These are phyloP conservation scores for Lordiphosa mommai DNA, from an alignment of 1,140 invertebrate genomes.

Conservation along the genomic window DNA sequence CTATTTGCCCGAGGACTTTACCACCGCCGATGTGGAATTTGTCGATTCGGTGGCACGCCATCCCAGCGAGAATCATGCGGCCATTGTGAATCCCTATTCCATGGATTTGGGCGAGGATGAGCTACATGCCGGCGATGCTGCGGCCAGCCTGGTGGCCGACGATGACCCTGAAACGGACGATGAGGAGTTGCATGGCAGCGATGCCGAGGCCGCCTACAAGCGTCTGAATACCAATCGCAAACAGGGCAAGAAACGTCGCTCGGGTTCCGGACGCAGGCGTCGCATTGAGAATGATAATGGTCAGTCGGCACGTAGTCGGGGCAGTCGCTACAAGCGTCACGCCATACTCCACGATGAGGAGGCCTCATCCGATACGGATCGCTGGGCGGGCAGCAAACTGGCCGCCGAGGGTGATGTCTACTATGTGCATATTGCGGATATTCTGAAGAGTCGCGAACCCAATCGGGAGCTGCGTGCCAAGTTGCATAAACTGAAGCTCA, in stretches of 20 bases:
- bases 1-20: constrained; percentile 77
- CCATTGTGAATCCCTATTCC: constrained; percentile 72
- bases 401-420: constrained; percentile 74
- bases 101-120: constrained; percentile 63
- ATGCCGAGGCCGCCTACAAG: constrained; percentile 38
- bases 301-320: constrained; percentile 59
- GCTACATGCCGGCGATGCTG: constrained; percentile 53
- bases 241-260: constrained; percentile 64
- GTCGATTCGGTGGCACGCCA: constrained; percentile 61
- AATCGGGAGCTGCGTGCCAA: constrained; percentile 62
- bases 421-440: constrained; percentile 73
- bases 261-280: constrained; percentile 58
- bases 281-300: constrained; percentile 76
- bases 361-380: constrained; percentile 63
- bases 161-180: constrained; percentile 39
- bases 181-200: constrained; percentile 39
- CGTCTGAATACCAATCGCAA: constrained; percentile 60
- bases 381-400: constrained; percentile 66
- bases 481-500: constrained; percentile 56
- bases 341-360: constrained; percentile 67
- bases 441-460: constrained; percentile 63
- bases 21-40: constrained; percentile 76
- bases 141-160: constrained; percentile 55
- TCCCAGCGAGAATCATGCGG: constrained; percentile 62
- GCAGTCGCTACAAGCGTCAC: constrained; percentile 75